Evolutionary conservation across 2,113 vertebrate genomes (phyloP), one percentile per base, ranked within the genome.

Genomic region (Eublepharis macularius): DNA sequence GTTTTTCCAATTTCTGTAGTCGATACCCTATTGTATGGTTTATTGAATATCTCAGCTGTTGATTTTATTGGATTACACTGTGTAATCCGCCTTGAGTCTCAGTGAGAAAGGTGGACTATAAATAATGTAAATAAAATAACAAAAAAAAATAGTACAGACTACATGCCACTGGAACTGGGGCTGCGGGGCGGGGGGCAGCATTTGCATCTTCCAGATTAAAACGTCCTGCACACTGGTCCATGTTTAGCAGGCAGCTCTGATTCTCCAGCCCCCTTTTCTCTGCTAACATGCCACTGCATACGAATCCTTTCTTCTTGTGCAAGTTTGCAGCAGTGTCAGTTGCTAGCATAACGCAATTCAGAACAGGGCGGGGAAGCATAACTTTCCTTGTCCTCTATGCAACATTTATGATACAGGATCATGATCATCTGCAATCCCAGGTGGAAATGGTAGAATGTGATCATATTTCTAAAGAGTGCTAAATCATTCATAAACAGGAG

Each of bases 321-420:
- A 41, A 36, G 24, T 49, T 4, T 41, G 8, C 36, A 49, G 65
- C 65, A 36, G 29, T 81, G n/a, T 11, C 11, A 49, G 36, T 81
- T 54, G 47, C 9, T 24, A 81, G 24, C n/a, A 70, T 13, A 11
- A 11, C 26, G 47, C 13, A 70, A 21, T n/a, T 69, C 43, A 10
- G 24, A 17, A 16, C 17, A 66, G 66, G 36, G 24, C 34, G 29
- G 80, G 47, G 39, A 54, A 49, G 68, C 66, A 21, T 54, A 41
- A 41, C 36, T 19, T 54, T 19, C 45, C 51, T 70, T 81, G 80
- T 70, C 66, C 66, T 82, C 80, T 72, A 82, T 82, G 80, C 68
- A 82, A 82, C 34, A 41, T 82, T 82, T 82, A 82, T 82, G 66
- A 72, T 82, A 72, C 47, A 82, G 34, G 47, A 57, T 82, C 8